Percentiles rank a stretch among this genome's conserved stretches.
These are phyloP conservation scores for Grammomys dolichurus DNA, from an alignment of 2,113 vertebrate species.

Conservation along the genomic window DNA sequence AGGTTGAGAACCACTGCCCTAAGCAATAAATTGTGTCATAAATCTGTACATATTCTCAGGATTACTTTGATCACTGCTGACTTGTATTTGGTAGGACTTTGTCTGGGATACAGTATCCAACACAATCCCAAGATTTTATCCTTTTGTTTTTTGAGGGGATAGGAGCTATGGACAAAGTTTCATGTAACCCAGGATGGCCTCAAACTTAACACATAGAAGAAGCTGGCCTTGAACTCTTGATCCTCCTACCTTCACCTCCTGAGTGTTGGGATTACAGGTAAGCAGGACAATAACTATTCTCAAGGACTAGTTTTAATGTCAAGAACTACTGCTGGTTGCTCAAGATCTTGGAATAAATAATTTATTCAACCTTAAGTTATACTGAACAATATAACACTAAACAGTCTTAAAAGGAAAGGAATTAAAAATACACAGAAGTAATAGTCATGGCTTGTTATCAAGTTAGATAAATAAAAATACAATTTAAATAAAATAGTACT, in stretches of 20 bases:
- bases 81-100: conserved; percentile 19
- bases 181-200: not conserved
- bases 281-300: not conserved
- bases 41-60: conserved; percentile 16
- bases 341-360: conserved; percentile 11
- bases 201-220: not conserved
- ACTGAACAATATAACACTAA: conserved; percentile 9
- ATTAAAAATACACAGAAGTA: conserved; percentile 10
- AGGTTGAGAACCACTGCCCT: not conserved
- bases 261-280: not conserved
- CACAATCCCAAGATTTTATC: conserved; percentile 62
- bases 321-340: conserved; percentile 50
- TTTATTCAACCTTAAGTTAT: conserved; percentile 8
- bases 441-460: not conserved
- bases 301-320: conserved; percentile 66
- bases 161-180: not conserved
- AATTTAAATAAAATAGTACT: conserved; percentile 38
- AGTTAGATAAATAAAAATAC: conserved; percentile 1
- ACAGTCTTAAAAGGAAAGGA: not conserved
- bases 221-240: not conserved
- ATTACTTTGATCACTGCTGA: conserved; percentile 9
- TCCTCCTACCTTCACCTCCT: not conserved
- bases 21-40: conserved; percentile 14
- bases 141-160: not conserved
- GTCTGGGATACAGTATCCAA: not conserved